Evolutionary conservation across 2,797 vertebrate genomes (phyloP), one percentile per base, ranked within the genome.

Genomic region (Danio tinwini): DNA sequence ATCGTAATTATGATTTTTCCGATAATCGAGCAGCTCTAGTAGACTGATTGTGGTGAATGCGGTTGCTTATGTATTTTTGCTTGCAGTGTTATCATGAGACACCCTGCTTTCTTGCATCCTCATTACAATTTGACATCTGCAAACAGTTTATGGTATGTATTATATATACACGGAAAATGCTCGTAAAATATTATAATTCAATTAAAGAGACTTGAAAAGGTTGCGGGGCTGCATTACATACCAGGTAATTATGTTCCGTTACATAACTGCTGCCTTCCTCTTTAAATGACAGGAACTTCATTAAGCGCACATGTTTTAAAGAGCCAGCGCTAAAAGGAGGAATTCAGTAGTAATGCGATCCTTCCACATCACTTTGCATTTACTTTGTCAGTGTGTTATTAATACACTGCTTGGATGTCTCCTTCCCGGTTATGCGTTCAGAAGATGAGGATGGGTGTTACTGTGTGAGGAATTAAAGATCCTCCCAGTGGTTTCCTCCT

Each of bases 391-490:
- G 16, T 45, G 50, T 56, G 17, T 56, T 19, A 52, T 29, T 67
- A 21, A 76, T 44, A n/a, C 40, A 37, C 14, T 40, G 0, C 6
- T 21, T 14, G 16, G 39, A 17, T 55, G 59, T 44, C 68, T 19
- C 52, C 11, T 52, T 52, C 69, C 58, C 39, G 67, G 14, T 37
- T 73, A 5, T 47, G 55, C 47, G 29, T 17, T 59, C 4, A 6
- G 21, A 63, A 52, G 39, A 49, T 71, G 10, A 55, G 39, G 58
- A 71, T 79, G 68, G 76, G 58, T 70, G 67, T 71, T 45, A n/a
- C 58, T 71, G 68, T 53, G 17, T 37, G 67, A 79, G 47, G 40
- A 53, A 79, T 63, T 72, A 63, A 71, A 79, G 53, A 40, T 71
- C 58, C 67, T 79, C 58, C 58, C 76, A 29, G 68, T 21, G 9